Evolutionary conservation across 2,888 invertebrate species (phyloP), one percentile per base, ranked within the genome.

Genomic region (Ophioninae sp.): DNA sequence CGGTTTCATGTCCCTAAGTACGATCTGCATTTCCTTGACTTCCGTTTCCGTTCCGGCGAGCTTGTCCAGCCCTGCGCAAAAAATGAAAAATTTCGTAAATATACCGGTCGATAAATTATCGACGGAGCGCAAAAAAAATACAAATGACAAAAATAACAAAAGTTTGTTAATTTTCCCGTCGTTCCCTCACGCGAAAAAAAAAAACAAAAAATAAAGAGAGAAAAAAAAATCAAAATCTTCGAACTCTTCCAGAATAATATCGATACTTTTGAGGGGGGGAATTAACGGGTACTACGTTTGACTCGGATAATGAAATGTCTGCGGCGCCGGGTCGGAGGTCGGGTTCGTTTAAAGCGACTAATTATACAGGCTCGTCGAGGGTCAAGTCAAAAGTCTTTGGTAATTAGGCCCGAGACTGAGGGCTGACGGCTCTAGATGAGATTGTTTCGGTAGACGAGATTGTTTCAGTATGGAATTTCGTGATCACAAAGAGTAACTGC

Each of bases 1-100:
- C 0, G 98, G 98, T 91, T 97, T 97, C 91, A 98, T 95, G 0
- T 95, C 96, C 22, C 95, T 96, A 90, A 98, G 91, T 85, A 97
- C 96, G 30, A 95, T 94, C 91, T 98, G 97, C 93, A 98, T 95
- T 88, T 95, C 94, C 80, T 95, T 95, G 41, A 97, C 96, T 88
- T 97, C 97, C n/a, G 96, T 95, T 7, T 97, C 96, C 0, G 98
- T 98, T 82, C 95, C 95, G 79, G 96, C 95, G 75, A 98, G 93
- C 88, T 98, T 98, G 85, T 96, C 95, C 78, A 98, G 93, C 56
- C 98, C 98, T 95, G 88, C 17, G 17, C 58, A 30, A 22, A 23
- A 87, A 17, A 51, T 6, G 6, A 17, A 51, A 17, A 51, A 10
- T 51, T 3, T 51, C 17, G 5, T 17, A 51, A 13, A 51, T 51